A percentile compares a stretch with the other conserved stretches of the same genome.
Conservation (phyloP, 2,113 vertebrate genomes). For the Indri indri region DNA sequence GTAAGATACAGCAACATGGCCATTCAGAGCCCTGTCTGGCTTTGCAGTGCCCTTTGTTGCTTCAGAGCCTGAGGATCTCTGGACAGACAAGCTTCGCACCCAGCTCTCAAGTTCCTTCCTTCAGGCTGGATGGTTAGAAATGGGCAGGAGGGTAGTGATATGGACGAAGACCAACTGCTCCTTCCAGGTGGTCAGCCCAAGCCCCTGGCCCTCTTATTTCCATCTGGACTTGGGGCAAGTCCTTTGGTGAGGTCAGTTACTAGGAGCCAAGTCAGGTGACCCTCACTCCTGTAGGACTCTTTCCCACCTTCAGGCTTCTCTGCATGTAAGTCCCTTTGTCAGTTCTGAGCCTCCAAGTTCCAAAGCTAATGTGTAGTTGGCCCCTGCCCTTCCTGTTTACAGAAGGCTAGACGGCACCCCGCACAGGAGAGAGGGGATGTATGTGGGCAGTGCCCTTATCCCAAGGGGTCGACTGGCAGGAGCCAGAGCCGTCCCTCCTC, state of each 20-base stretch:
- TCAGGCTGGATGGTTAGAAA: neutral
- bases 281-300: neutral
- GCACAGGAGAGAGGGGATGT: neutral
- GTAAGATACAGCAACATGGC: neutral
- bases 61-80: neutral
- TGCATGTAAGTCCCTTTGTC: neutral
- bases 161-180: neutral
- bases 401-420: neutral
- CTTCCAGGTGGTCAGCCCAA: neutral
- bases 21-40: rapidly evolving
- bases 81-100: neutral
- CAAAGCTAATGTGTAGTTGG: neutral
- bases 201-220: neutral
- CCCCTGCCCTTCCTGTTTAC: neutral
- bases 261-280: neutral
- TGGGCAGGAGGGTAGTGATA: neutral
- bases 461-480: neutral
- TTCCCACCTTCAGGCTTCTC: no score
- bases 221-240: neutral
- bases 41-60: neutral
- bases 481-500: neutral
- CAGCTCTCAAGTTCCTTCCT: neutral
- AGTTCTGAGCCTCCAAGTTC: neutral
- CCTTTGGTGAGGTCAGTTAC: neutral
- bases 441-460: neutral